These are phyloP conservation scores for Pogonus chalceus DNA, from an alignment of 1,140 invertebrate species.

Conservation along the genomic window DNA sequence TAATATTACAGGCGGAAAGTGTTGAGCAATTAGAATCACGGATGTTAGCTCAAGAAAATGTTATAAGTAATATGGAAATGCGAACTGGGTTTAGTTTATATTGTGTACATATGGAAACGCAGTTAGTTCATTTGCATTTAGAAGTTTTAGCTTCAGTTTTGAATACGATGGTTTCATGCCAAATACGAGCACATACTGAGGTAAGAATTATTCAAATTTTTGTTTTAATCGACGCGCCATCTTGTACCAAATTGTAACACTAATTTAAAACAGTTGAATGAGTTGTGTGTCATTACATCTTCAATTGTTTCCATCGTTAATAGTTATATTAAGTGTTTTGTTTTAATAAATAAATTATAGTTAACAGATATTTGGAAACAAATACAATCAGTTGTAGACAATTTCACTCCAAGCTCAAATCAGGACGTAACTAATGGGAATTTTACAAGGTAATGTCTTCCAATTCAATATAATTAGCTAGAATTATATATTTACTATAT, in stretches of 20 bases:
- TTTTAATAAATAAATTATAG: constrained; percentile 28
- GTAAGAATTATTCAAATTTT: constrained; percentile 37
- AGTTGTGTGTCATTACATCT: constrained; percentile 5
- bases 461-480: too few relatives aligned
- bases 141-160: constrained; percentile 54
- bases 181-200: constrained; percentile 51
- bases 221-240: background rate
- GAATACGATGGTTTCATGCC: constrained; percentile 48
- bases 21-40: constrained; percentile 56
- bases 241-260: background rate
- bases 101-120: constrained; percentile 63
- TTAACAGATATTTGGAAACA: constrained; percentile 46
- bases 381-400: constrained; percentile 44
- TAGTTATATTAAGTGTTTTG: constrained; percentile 1
- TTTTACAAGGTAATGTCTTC: background rate
- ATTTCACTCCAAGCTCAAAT: constrained; percentile 42
- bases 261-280: constrained; percentile 7
- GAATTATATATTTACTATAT: too few relatives aligned
- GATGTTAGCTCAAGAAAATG: constrained; percentile 59
- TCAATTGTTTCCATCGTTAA: background rate
- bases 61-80: constrained; percentile 59
- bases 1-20: constrained; percentile 46
- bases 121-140: constrained; percentile 56
- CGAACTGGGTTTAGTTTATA: constrained; percentile 60
- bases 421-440: constrained; percentile 34